phyloP scores from a whole-genome alignment of 2,797 vertebrate species.

The Phataginus tricuspis region DNA sequence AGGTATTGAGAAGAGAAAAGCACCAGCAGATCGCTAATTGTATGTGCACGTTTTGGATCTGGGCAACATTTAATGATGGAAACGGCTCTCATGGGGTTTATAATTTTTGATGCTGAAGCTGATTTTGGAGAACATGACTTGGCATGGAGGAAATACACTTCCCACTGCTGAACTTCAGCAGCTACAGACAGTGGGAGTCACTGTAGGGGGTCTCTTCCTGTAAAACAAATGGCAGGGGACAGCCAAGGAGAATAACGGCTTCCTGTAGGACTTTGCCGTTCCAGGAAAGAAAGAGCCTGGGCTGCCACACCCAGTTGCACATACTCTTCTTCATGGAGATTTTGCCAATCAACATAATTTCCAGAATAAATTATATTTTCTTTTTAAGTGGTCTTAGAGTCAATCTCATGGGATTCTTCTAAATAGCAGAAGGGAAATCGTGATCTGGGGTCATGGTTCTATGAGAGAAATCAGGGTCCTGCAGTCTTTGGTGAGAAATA shows the following conservation, averaged over 20 bases:
- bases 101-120: neutral
- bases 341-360: neutral
- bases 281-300: neutral
- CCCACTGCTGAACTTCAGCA: neutral
- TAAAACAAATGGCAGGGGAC: neutral
- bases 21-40: neutral
- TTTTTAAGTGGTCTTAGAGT: neutral
- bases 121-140: neutral
- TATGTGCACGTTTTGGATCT: neutral
- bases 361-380: slow-evolving; percentile 15
- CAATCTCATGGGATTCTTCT: neutral
- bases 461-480: slow-evolving; percentile 16
- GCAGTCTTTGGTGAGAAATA: slow-evolving; percentile 52
- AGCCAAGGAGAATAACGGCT: neutral
- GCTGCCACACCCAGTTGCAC: too few relatives aligned
- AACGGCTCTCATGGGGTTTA: neutral
- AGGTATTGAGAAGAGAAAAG: neutral
- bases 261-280: neutral
- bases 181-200: neutral
- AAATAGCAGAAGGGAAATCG: neutral
- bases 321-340: neutral
- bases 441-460: neutral
- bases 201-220: neutral
- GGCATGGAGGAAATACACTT: neutral
- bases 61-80: neutral